Conservation (phyloP, 2,113 vertebrate genomes). For the Syrrhaptes paradoxus region DNA sequence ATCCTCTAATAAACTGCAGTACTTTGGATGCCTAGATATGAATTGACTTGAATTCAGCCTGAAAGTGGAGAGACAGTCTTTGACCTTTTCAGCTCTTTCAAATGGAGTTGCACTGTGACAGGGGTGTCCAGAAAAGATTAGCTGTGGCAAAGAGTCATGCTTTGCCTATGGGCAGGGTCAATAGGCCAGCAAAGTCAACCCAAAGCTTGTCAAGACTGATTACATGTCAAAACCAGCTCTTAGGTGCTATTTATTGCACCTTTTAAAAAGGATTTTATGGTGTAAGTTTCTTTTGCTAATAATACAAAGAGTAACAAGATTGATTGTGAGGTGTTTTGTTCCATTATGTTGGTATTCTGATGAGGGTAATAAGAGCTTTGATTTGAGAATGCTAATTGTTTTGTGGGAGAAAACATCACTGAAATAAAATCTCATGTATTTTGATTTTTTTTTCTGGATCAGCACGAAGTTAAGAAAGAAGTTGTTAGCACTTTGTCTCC, state of each 20-base stretch:
- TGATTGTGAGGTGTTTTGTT: neutral
- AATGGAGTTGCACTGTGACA: slow-evolving; percentile 31
- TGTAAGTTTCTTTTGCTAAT: neutral
- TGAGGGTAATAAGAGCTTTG: neutral
- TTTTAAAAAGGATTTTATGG: slow-evolving; percentile 21
- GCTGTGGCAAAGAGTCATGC: slow-evolving; percentile 34
- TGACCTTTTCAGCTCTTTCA: slow-evolving; percentile 69
- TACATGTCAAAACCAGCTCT: neutral
- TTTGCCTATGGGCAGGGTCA: slow-evolving; percentile 55
- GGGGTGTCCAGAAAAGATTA: slow-evolving; percentile 47
- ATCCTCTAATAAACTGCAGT: neutral
- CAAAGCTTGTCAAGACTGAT: slow-evolving; percentile 62
- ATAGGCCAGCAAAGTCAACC: slow-evolving; percentile 27
- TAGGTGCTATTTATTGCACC: slow-evolving; percentile 40
- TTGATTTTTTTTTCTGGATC: neutral
- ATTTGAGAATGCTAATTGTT: neutral
- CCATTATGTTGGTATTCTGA: neutral
- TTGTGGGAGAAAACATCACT: neutral
- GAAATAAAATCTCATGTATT: neutral
- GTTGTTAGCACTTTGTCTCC: neutral
- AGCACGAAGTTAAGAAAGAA: neutral
- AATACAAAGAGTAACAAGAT: neutral
- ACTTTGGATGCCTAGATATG: neutral
- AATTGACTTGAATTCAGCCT: neutral
- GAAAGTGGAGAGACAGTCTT: neutral